Conservation (phyloP, 2,888 invertebrate species). For the Caenorhabditis japonica region DNA sequence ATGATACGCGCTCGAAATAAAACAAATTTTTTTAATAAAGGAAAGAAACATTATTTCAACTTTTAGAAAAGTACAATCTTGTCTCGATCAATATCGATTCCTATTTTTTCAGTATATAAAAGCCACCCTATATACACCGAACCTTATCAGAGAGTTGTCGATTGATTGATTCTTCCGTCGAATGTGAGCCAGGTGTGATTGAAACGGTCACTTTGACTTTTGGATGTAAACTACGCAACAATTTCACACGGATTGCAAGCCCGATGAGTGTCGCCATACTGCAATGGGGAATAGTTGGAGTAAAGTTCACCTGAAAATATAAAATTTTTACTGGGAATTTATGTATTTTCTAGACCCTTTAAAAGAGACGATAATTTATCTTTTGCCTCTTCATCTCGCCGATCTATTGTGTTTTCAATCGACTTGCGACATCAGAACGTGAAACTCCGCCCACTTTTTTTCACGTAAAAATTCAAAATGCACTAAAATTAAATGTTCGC, state of each 20-base stretch:
- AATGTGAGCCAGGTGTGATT: conserved; percentile 89
- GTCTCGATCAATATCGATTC: no score
- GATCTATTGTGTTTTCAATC: no score
- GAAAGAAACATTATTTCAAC: no score
- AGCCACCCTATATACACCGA: conserved; percentile 1
- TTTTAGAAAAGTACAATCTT: no score
- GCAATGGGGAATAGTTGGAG: conserved; percentile 98
- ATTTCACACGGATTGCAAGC: conserved; percentile 90
- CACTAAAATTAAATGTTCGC: no score
- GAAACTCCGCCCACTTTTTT: no score
- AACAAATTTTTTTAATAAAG: conserved; percentile 3
- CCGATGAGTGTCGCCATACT: conserved; percentile 97
- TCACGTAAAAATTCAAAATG: no score
- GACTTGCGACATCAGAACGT: no score
- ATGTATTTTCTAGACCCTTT: not conserved
- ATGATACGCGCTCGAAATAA: not conserved
- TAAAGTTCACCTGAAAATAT: conserved; percentile 81
- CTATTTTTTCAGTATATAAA: no score
- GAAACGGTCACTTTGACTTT: conserved; percentile 73
- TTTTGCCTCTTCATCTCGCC: no score
- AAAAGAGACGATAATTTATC: not conserved
- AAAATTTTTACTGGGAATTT: not conserved
- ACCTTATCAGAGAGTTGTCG: conserved; percentile 93
- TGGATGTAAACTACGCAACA: conserved; percentile 87
- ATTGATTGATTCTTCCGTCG: conserved; percentile 91